Evolutionary conservation across 2,113 vertebrate species (phyloP).

Genomic region (Gymnorhina tibicen): DNA sequence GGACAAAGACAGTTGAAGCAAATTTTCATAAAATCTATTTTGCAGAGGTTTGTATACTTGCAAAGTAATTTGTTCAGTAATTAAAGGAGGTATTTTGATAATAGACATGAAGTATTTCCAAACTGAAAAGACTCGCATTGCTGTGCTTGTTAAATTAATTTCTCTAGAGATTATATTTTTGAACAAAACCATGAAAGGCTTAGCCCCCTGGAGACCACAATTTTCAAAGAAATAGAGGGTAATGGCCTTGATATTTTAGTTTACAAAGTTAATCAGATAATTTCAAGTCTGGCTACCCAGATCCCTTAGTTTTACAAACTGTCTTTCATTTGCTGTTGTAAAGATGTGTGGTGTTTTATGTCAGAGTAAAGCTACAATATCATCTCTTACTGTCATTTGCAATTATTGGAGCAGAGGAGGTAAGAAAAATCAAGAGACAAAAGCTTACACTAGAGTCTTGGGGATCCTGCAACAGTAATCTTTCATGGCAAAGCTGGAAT

Average conservation of each 20-base stretch:
- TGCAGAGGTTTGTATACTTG: background rate
- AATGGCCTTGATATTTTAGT: background rate
- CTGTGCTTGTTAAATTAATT: background rate
- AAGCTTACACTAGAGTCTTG: background rate
- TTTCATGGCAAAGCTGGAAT: background rate
- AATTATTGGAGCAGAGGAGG: background rate
- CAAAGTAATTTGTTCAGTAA: background rate
- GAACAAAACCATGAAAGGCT: background rate
- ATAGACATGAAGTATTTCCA: background rate
- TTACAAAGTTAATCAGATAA: background rate
- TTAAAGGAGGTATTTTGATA: background rate
- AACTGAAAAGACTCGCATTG: background rate
- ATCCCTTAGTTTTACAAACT: background rate
- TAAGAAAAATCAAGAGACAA: background rate
- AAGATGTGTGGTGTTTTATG: background rate
- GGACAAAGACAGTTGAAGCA: background rate
- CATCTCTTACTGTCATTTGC: background rate
- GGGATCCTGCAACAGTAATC: background rate
- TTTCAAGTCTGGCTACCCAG: background rate
- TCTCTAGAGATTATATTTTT: background rate
- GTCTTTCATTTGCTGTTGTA: background rate
- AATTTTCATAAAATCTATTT: background rate
- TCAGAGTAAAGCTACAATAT: background rate
- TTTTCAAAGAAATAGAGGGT: background rate
- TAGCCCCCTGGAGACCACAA: background rate